Percentiles rank a stretch among this genome's conserved stretches.
Conservation (phyloP, 2,888 invertebrate species). For the Nemoura dubitans region DNA sequence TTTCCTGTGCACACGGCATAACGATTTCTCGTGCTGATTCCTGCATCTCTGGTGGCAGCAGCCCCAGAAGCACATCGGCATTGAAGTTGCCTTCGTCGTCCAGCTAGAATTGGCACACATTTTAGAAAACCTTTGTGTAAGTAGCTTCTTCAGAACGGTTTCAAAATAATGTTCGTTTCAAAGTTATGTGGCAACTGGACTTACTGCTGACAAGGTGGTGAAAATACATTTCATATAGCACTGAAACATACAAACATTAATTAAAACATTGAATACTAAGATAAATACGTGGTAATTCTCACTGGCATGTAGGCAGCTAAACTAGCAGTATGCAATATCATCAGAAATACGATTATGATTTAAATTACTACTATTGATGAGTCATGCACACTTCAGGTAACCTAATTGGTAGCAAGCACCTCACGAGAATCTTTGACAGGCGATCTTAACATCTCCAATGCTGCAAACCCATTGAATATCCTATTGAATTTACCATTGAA, state of each 20-base stretch:
- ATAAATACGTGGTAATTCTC: no score
- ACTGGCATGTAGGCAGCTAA: no score
- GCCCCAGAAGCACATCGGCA: neutral
- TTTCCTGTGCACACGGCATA: slow-evolving; percentile 23
- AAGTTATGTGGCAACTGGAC: neutral
- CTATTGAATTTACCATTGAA: no score
- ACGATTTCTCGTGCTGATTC: neutral
- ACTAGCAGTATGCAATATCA: neutral
- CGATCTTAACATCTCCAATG: no score
- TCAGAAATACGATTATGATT: neutral
- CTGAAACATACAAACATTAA: slow-evolving; percentile 41
- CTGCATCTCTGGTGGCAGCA: slow-evolving; percentile 37
- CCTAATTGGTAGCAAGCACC: no score
- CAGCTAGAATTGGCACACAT: slow-evolving; percentile 3
- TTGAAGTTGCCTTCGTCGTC: slow-evolving; percentile 35
- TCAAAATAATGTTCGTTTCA: neutral
- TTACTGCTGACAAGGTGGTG: slow-evolving; percentile 54
- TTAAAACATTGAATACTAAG: no score
- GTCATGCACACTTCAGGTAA: no score
- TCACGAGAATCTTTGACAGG: no score
- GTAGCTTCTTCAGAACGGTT: neutral
- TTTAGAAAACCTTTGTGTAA: neutral
- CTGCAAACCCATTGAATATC: no score
- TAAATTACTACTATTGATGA: neutral
- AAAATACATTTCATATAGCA: slow-evolving; percentile 56